Evolutionary conservation across 2,888 invertebrate species (phyloP).

Genomic region (Leptura quadrifasciata): DNA sequence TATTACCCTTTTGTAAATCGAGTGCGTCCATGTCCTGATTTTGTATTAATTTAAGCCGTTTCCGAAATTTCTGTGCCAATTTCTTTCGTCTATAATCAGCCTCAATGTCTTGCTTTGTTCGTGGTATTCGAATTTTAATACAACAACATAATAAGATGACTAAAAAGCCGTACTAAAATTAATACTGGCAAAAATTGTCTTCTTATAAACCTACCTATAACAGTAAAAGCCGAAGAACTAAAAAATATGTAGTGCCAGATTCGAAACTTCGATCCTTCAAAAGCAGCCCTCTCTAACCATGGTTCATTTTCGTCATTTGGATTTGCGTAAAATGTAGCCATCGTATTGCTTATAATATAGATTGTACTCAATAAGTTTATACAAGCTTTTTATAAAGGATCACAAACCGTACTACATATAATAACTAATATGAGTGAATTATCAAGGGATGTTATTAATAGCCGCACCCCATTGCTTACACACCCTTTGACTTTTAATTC

Average conservation of each 20-base stretch:
- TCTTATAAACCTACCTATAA: conserved; percentile 76
- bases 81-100: conserved; percentile 91
- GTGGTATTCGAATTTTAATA: conserved; percentile 91
- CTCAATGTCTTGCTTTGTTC: conserved; percentile 96
- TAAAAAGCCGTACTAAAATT: conserved; percentile 69
- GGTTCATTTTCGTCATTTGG: conserved; percentile 71
- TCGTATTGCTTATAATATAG: conserved; percentile 37
- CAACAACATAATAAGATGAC: conserved; percentile 93
- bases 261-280: conserved; percentile 81
- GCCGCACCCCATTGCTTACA: conserved; percentile 33
- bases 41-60: conserved; percentile 86
- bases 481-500: conserved; percentile 32
- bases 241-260: conserved; percentile 90
- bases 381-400: neutral
- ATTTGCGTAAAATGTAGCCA: conserved; percentile 71
- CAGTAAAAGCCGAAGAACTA: conserved; percentile 79
- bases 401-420: neutral
- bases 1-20: conserved; percentile 85
- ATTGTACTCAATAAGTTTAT: conserved; percentile 5
- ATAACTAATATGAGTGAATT: conserved; percentile 19
- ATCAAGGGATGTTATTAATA: conserved; percentile 38
- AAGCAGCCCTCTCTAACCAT: conserved; percentile 84
- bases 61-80: conserved; percentile 88
- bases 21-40: conserved; percentile 91
- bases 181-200: neutral